Percentiles rank a stretch among this genome's conserved stretches.
Evolutionary conservation across 2,113 vertebrate species (phyloP).

Genomic region (Synodontis membranacea): DNA sequence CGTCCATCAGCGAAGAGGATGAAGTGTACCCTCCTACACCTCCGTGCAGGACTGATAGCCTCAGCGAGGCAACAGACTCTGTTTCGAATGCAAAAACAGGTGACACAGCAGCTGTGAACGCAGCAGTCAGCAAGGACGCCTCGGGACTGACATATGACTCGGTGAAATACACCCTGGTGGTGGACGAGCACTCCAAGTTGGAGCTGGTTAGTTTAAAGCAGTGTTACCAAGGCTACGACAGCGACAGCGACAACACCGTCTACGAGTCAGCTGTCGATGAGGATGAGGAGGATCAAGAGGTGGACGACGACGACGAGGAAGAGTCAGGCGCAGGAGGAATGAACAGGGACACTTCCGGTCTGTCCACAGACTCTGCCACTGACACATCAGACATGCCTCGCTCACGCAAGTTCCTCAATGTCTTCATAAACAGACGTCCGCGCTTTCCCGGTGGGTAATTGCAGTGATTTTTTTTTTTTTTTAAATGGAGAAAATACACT

Average conservation of each 20-base stretch:
- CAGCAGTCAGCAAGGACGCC: constrained; percentile 52
- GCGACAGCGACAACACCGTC: constrained; percentile 79
- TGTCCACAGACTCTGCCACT: constrained; percentile 76
- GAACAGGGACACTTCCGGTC: constrained; percentile 51
- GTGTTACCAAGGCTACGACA: constrained; percentile 78
- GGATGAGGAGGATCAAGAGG: constrained; percentile 70
- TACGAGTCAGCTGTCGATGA: constrained; percentile 84
- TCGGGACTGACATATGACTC: constrained; percentile 80
- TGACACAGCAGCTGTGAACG: constrained; percentile 27
- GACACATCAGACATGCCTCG: constrained; percentile 82
- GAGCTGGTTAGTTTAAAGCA: constrained; percentile 89
- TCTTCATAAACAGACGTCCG: constrained; percentile 86
- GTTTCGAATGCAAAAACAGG: constrained; percentile 8
- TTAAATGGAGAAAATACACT: not conserved
- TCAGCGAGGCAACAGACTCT: constrained; percentile 39
- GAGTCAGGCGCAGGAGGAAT: constrained; percentile 55
- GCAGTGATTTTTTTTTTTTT: not conserved
- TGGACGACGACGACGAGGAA: constrained; percentile 60
- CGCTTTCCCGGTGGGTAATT: constrained; percentile 79
- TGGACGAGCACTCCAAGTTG: constrained; percentile 88
- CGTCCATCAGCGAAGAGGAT: constrained; percentile 92
- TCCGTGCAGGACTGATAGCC: constrained; percentile 48
- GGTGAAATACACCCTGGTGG: constrained; percentile 92
- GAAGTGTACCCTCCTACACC: constrained; percentile 62
- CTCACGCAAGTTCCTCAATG: constrained; percentile 94